phyloP scores from a whole-genome alignment of 2,888 invertebrate genomes.

The Coremacera marginata region DNA sequence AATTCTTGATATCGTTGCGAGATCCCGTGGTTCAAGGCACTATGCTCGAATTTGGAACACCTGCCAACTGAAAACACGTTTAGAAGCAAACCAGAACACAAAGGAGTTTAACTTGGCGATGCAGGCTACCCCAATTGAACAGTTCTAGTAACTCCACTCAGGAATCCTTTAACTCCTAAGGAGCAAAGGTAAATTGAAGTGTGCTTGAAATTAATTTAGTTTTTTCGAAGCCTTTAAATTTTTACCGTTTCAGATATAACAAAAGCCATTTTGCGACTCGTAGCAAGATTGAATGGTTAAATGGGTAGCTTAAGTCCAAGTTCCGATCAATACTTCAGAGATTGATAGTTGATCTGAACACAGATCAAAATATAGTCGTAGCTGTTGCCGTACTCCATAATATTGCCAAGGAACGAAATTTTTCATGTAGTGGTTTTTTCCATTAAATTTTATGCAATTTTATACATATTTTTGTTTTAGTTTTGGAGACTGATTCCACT shows the following conservation, averaged over 20 bases:
- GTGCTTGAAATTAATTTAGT: no score
- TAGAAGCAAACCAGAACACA: conserved; percentile 37
- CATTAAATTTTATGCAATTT: no score
- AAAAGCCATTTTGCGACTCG: conserved; percentile 26
- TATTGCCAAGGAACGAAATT: conserved; percentile 34
- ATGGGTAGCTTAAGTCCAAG: conserved; percentile 35
- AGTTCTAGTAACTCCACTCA: conserved; percentile 38
- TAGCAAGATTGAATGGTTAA: conserved; percentile 33
- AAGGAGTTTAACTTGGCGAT: conserved; percentile 39
- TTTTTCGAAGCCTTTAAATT: no score
- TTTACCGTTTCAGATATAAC: background rate
- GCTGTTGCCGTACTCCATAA: conserved; percentile 35
- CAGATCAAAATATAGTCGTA: conserved; percentile 30
- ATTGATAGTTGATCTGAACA: conserved; percentile 35
- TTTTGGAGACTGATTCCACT: no score
- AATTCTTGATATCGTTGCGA: conserved; percentile 40
- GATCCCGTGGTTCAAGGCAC: conserved; percentile 39
- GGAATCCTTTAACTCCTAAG: conserved; percentile 35
- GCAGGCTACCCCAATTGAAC: conserved; percentile 38
- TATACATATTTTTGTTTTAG: no score
- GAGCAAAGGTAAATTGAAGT: conserved; percentile 30
- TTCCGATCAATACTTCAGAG: conserved; percentile 38
- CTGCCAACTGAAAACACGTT: conserved; percentile 27
- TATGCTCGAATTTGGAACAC: conserved; percentile 34
- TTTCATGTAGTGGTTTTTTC: no score